phyloP scores from a whole-genome alignment of 1,140 invertebrate species.

The Hylaeus volcanicus region DNA sequence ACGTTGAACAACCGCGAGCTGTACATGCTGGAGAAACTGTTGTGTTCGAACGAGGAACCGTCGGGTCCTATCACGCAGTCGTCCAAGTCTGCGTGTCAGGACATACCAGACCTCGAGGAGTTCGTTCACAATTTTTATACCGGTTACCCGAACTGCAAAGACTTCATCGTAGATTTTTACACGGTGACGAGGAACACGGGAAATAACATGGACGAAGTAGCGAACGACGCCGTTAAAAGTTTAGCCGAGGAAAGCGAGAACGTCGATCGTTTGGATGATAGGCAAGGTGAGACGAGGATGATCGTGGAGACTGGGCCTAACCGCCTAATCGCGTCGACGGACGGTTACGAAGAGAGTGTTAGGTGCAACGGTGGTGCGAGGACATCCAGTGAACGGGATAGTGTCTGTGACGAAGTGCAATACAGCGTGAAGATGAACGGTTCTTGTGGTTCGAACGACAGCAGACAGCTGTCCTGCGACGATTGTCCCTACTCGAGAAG shows the following conservation, averaged over 20 bases:
- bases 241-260: conserved; percentile 61
- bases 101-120: conserved; percentile 84
- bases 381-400: conserved; percentile 45
- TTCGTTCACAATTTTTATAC: conserved; percentile 87
- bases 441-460: conserved; percentile 4
- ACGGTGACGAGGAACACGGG: conserved; percentile 77
- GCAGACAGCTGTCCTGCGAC: conserved; percentile 15
- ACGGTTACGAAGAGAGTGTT: conserved; percentile 30
- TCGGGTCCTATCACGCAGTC: conserved; percentile 70
- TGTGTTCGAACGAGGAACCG: conserved; percentile 94
- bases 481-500: conserved; percentile 8
- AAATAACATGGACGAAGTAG: conserved; percentile 77
- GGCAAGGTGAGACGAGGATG: neutral
- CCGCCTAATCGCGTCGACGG: conserved; percentile 34
- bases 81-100: conserved; percentile 68
- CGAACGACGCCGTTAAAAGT: conserved; percentile 74
- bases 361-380: conserved; percentile 36
- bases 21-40: conserved; percentile 90
- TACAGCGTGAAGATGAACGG: conserved; percentile 13
- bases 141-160: conserved; percentile 85
- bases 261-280: neutral
- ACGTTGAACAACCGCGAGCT: conserved; percentile 92
- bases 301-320: neutral
- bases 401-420: conserved; percentile 40
- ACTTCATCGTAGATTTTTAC: conserved; percentile 82